phyloP scores from a whole-genome alignment of 2,113 vertebrate species.

The Noctilio leporinus region DNA sequence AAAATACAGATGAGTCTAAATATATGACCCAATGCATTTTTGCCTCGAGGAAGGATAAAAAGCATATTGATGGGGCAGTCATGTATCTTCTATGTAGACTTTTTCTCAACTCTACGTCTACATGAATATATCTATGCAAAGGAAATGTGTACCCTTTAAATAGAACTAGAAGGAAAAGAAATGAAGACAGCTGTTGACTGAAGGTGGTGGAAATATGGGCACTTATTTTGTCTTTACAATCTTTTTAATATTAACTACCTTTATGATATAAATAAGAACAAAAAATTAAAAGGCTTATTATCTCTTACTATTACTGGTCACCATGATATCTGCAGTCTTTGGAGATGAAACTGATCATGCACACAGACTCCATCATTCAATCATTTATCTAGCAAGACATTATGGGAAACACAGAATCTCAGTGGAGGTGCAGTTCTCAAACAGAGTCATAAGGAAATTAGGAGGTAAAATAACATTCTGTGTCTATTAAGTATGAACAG shows the following conservation, averaged over 20 bases:
- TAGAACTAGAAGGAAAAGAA: background rate
- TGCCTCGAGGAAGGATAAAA: background rate
- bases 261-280: constrained; percentile 46
- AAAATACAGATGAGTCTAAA: background rate
- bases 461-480: background rate
- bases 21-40: background rate
- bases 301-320: constrained; percentile 30
- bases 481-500: background rate
- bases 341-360: background rate
- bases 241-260: constrained; percentile 55
- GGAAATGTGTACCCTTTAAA: background rate
- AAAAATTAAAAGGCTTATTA: constrained; percentile 40
- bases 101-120: background rate
- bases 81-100: background rate
- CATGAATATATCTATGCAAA: background rate
- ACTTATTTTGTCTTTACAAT: constrained; percentile 54
- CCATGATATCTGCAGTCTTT: constrained; percentile 17
- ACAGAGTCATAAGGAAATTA: background rate
- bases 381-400: constrained; percentile 3
- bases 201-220: background rate
- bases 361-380: background rate
- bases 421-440: background rate
- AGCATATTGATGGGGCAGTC: background rate
- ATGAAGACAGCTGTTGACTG: background rate
- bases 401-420: constrained; percentile 15